Base-by-base conservation (phyloP, 2,888 invertebrate genomes). In the Calliscelio sp. region DNA sequence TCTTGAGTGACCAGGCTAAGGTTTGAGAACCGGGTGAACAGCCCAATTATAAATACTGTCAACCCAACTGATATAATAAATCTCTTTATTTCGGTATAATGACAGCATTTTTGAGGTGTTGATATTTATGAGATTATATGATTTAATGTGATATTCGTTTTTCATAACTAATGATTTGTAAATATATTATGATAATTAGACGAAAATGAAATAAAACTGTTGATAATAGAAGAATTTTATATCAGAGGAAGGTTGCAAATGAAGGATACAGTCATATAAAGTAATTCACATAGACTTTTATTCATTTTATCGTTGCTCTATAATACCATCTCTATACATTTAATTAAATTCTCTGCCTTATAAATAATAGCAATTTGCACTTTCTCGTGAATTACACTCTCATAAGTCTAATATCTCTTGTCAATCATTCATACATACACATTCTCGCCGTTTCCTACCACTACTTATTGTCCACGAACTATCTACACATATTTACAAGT, bases 301-400 rank as follows among this genome's bases (percentile, higher is more conserved):
- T 91, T 90, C 71, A 79, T 79, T 87, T 81, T 86, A 85, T 88
- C 87, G 51, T 86, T 85, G 81, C 86, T 89, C 87, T 90, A 88
- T 90, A 86, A 81, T 86, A 90, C 86, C 86, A 89, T 90, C 88
- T 91, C 88, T 91, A 89, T 91, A 90, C 91, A 92, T 92, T 91
- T 89, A 91, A 90, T 91, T 91, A 90, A 85, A 90, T 87, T 83
- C 90, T 92, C 90, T 91, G 90, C 79, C 88, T 90, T 91, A 90
- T 89, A 90, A 92, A 91, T 92, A 90, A 90, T 90, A 88, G 87
- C 87, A 87, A 88, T 88, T 84, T 86, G 86, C 85, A 84, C 86
- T 89, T 86, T 89, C 86, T 88, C 88, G 85, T 88, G 59, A 80
- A 87, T 81, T 84, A 86, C 24, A 85, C 77, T 11, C 46, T 75